Evolutionary conservation across 1,140 invertebrate genomes (phyloP), one percentile per base, ranked within the genome.

Genomic region (Hyphantria cunea): DNA sequence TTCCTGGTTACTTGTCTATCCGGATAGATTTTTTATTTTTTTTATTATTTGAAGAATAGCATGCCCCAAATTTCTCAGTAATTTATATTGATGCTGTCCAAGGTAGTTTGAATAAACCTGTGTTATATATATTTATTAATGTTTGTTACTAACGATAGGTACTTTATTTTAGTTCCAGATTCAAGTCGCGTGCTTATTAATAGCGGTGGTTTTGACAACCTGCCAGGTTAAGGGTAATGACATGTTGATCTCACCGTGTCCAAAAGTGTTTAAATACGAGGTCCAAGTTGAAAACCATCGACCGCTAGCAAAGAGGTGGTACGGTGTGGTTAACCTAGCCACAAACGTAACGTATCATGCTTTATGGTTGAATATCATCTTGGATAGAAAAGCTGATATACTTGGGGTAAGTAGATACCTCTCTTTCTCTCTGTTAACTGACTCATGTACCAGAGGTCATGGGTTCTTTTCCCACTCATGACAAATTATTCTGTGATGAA

Each of bases 201-300:
- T 56, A 6, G 45, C 33, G 15, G 9, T 49, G 8, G n/a, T 42
- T 6, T 41, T 76, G 33, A 63, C 67, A 25, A 50, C 12, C 0
- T 49, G 56, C 0, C 54, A 59, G 8, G 6, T 5, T 6, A 6
- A 5, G 11, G 61, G 72, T 41, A 69, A 80, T 42, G 32, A 11
- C 0, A 15, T 12, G 6, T 78, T 79, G 0, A 33, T 65, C 7
- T 91, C 90, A 31, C 88, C 89, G 8, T 91, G 90, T 41, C 85
- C 87, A 13, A 75, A 84, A 25, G 82, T 90, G 10, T 91, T 91
- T 69, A 71, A 68, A 34, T 91, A 91, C 58, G 87, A 90, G 33
- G 68, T 76, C 0, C 64, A 73, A 39, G 41, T 6, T 3, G 11
- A 44, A n/a, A 44, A 44, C 0, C 41, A n/a, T 6, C 74, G 80